Conservation (phyloP, 1,140 invertebrate species). For the Drosophila saltans region DNA sequence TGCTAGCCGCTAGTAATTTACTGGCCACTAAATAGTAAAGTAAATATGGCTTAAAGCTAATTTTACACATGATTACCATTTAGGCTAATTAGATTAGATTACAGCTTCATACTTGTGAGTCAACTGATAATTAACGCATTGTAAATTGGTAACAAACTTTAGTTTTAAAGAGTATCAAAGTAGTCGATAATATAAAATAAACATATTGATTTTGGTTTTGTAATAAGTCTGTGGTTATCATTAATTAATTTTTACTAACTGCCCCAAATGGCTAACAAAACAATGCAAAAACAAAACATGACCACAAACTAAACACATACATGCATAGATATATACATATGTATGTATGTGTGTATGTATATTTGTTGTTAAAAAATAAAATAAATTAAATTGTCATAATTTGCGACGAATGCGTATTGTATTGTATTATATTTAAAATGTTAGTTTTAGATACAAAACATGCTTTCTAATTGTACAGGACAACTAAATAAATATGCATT, state of each 20-base stretch:
- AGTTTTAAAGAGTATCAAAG: background rate
- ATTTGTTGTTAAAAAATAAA: background rate
- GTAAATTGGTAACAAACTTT: no score
- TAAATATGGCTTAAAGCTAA: no score
- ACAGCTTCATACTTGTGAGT: no score
- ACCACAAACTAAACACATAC: background rate
- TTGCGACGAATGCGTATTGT: background rate
- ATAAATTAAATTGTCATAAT: slow-evolving; percentile 8
- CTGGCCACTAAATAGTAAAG: no score
- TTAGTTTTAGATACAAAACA: slow-evolving; percentile 9
- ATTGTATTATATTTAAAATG: slow-evolving; percentile 3
- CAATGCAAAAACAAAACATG: background rate
- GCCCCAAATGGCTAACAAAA: slow-evolving; percentile 9
- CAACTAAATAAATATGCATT: slow-evolving; percentile 8
- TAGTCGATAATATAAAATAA: background rate
- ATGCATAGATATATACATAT: no score
- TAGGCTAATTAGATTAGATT: no score
- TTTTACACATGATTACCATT: no score
- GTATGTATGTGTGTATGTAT: no score
- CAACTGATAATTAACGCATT: no score
- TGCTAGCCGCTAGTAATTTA: no score
- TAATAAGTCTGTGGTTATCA: background rate
- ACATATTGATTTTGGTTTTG: background rate
- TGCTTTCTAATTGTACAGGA: background rate
- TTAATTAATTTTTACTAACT: slow-evolving; percentile 15